Evolutionary conservation across 2,113 vertebrate species (phyloP).

Genomic region (Istiophorus platypterus): DNA sequence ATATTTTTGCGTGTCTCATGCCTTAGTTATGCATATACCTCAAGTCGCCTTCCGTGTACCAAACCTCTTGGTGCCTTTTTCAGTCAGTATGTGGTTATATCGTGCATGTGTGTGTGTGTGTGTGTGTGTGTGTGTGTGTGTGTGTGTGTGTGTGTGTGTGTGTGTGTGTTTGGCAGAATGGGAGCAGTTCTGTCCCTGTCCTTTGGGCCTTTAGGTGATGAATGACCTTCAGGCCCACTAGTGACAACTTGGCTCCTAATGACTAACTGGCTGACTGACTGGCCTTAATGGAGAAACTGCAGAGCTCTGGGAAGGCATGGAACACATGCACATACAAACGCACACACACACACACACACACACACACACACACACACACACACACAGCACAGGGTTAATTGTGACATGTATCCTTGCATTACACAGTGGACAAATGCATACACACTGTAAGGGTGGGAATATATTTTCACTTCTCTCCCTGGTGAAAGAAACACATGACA

Average conservation of each 20-base stretch:
- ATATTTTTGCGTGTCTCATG: constrained; percentile 2
- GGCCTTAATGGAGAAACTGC: constrained; percentile 46
- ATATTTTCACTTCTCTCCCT: constrained; percentile 31
- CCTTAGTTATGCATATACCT: constrained; percentile 14
- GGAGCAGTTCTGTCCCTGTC: constrained; percentile 49
- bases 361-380: constrained; percentile 8
- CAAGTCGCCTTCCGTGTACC: constrained; percentile 24
- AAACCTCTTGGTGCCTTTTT: constrained; percentile 33
- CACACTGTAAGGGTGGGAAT: constrained; percentile 35
- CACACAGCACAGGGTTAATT: constrained; percentile 22
- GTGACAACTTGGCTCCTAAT: constrained; percentile 68
- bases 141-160: constrained; percentile 21
- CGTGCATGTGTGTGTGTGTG: constrained; percentile 11
- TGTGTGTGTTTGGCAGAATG: constrained; percentile 38
- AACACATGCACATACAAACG: constrained; percentile 8
- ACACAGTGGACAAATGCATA: constrained; percentile 23
- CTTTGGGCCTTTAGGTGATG: constrained; percentile 58
- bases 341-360: constrained; percentile 18
- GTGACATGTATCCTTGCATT: constrained; percentile 56
- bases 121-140: constrained; percentile 29
- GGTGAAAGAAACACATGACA: constrained; percentile 49
- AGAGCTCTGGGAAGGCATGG: constrained; percentile 33
- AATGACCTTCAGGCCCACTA: constrained; percentile 53
- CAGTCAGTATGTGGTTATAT: neutral
- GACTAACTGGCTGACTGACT: constrained; percentile 67